Percentiles rank a stretch among this genome's conserved stretches.
Conservation (phyloP, 2,113 vertebrate species). For the Xenus cinereus region DNA sequence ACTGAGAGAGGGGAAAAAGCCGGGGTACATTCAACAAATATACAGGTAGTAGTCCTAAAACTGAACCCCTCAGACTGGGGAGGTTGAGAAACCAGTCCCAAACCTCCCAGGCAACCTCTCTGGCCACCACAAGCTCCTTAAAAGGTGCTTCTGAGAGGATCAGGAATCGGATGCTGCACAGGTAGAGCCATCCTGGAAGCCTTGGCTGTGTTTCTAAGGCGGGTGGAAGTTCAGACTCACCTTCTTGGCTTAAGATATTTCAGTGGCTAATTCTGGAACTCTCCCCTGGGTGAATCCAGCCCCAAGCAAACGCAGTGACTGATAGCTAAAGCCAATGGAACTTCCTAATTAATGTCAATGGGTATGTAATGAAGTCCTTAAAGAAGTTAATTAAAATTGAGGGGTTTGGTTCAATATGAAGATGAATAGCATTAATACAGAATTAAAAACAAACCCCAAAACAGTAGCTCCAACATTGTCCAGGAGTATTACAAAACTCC, state of each 20-base stretch:
- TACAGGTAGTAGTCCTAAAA: rapidly evolving
- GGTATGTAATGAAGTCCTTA: not conserved
- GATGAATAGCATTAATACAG: not conserved
- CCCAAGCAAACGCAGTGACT: not conserved
- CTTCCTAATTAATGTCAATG: slow-evolving; percentile 33
- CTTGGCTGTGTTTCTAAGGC: not conserved
- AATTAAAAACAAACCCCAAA: not conserved
- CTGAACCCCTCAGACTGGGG: rapidly evolving
- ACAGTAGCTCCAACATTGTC: not conserved
- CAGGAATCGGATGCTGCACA: not conserved
- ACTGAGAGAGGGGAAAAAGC: not conserved
- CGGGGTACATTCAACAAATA: not conserved
- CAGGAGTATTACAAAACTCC: not conserved
- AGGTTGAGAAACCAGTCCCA: not conserved
- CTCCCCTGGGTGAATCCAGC: not conserved
- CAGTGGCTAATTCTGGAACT: not conserved
- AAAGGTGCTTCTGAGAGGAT: not conserved
- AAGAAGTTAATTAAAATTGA: slow-evolving; percentile 46
- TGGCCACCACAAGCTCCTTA: not conserved
- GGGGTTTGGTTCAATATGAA: not conserved
- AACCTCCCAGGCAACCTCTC: not conserved
- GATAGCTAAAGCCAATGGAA: not conserved
- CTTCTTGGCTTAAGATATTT: not conserved
- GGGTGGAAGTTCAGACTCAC: not conserved
- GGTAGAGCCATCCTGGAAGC: not conserved